phyloP scores from a whole-genome alignment of 2,888 invertebrate genomes.

The Alviniconcha strummeri region DNA sequence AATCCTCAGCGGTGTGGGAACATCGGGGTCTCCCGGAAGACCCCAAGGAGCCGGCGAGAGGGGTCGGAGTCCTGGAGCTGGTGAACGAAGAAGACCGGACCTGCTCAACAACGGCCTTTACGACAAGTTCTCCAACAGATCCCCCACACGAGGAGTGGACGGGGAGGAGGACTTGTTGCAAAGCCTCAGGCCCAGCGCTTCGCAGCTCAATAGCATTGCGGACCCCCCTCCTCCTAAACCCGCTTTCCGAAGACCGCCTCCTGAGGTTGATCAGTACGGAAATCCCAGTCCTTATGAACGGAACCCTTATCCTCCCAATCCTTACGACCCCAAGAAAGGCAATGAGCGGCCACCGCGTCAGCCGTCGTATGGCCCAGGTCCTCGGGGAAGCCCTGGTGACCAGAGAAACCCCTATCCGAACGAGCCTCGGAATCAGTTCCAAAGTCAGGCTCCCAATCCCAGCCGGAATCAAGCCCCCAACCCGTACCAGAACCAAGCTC shows the following conservation, averaged over 20 bases:
- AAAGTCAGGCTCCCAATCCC: not conserved
- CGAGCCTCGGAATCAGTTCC: not conserved
- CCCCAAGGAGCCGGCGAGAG: not conserved
- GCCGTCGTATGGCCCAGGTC: not conserved
- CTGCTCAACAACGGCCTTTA: too few relatives aligned
- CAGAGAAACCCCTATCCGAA: not conserved
- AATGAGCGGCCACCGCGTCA: not conserved
- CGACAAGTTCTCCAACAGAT: too few relatives aligned
- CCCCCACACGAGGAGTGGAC: not conserved
- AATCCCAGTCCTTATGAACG: not conserved
- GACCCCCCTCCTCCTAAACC: not conserved
- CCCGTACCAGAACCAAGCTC: not conserved
- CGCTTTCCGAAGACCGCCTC: not conserved
- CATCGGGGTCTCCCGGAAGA: not conserved
- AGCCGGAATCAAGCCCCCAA: too few relatives aligned
- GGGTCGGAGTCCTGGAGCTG: not conserved
- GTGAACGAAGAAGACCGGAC: not conserved
- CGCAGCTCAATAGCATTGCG: not conserved
- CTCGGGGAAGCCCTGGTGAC: not conserved
- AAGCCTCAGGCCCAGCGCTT: constrained; percentile 3
- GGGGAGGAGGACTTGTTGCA: not conserved
- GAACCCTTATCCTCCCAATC: not conserved
- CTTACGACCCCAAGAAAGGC: not conserved
- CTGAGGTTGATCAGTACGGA: not conserved
- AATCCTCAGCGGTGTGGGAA: constrained; percentile 15